A percentile compares a stretch with the other conserved stretches of the same genome.
phyloP scores from a whole-genome alignment of 2,797 vertebrate species.

The Coracias cyanogaster region DNA sequence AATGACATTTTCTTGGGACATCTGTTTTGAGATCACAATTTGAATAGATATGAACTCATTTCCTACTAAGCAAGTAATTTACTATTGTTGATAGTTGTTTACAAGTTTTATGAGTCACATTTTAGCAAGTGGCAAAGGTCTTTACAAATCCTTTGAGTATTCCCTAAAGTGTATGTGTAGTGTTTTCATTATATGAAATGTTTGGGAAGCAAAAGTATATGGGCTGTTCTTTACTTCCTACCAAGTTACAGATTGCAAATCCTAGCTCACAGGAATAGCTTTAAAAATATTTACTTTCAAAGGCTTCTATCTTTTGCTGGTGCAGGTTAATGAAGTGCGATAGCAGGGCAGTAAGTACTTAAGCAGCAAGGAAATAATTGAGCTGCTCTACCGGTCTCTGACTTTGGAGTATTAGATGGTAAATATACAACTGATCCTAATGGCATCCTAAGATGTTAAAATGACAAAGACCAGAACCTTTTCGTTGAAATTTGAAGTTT shows the following conservation, averaged over 20 bases:
- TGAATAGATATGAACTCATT: conserved; percentile 91
- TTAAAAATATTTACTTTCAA: conserved; percentile 67
- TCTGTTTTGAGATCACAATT: conserved; percentile 88
- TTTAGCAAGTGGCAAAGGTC: conserved; percentile 84
- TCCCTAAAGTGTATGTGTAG: conserved; percentile 70
- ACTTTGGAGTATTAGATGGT: conserved; percentile 34
- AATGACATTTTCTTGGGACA: conserved; percentile 88
- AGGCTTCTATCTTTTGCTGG: conserved; percentile 59
- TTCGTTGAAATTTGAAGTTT: conserved; percentile 44
- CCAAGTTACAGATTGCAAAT: conserved; percentile 53
- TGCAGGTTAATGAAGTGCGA: conserved; percentile 56
- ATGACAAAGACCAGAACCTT: conserved; percentile 18
- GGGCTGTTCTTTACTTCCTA: conserved; percentile 68
- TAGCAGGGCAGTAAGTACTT: conserved; percentile 61
- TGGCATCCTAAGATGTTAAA: background rate
- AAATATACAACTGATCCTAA: conserved; percentile 60
- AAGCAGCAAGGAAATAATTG: conserved; percentile 61
- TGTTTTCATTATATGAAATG: conserved; percentile 77
- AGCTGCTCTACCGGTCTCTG: conserved; percentile 48
- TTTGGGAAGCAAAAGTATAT: conserved; percentile 67
- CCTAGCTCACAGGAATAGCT: conserved; percentile 43
- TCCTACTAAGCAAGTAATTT: conserved; percentile 84
- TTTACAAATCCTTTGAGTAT: conserved; percentile 77
- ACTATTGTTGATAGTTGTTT: conserved; percentile 88
- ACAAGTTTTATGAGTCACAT: conserved; percentile 83